phyloP scores from a whole-genome alignment of 35 echinoderm and acorn worm species.

The Apostichopus californicus region DNA sequence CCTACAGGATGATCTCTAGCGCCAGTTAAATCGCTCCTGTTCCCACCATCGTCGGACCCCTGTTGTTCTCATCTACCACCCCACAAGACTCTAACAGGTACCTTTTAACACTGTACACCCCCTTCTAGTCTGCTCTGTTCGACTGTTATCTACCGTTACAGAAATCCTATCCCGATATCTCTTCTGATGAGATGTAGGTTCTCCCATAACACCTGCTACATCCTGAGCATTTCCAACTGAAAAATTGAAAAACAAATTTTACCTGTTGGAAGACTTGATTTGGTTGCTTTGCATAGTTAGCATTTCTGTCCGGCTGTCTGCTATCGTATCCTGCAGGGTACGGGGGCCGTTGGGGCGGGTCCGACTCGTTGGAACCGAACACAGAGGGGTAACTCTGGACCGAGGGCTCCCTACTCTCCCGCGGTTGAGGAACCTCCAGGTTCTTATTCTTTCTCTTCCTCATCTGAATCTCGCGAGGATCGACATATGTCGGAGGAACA shows the following conservation, averaged over 20 bases:
- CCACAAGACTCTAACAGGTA: too few relatives aligned
- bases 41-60: too few relatives aligned
- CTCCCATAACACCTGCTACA: too few relatives aligned
- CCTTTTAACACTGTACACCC: too few relatives aligned
- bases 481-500: slow-evolving; percentile 17
- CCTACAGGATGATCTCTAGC: too few relatives aligned
- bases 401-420: slow-evolving; percentile 25
- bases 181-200: too few relatives aligned
- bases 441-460: slow-evolving; percentile 27
- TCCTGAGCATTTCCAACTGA: background rate
- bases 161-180: background rate
- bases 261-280: slow-evolving; percentile 57
- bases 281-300: slow-evolving; percentile 54
- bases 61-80: too few relatives aligned
- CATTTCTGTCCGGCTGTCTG: background rate
- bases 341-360: slow-evolving; percentile 19
- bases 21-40: too few relatives aligned
- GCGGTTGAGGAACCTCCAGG: background rate
- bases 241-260: background rate
- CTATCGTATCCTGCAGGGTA: background rate
- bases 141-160: too few relatives aligned
- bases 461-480: slow-evolving; percentile 50
- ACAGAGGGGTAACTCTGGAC: slow-evolving; percentile 36
- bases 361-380: background rate
- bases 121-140: too few relatives aligned